These are phyloP conservation scores for Urocitellus parryii DNA, from an alignment of 2,113 vertebrate species.

Conservation along the genomic window DNA sequence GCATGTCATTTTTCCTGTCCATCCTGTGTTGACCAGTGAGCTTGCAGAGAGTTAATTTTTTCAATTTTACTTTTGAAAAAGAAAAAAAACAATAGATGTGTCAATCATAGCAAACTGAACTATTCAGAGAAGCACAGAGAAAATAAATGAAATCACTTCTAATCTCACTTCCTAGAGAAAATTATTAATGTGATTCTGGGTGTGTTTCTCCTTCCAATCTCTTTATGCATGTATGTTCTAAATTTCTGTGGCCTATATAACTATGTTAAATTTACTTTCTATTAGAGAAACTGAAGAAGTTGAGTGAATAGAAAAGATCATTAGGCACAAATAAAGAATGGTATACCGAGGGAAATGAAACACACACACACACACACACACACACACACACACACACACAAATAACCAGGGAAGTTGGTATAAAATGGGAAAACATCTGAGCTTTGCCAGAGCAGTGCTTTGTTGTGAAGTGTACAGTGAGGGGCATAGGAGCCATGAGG, in stretches of 20 bases:
- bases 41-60: background rate
- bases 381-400: no score
- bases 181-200: background rate
- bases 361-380: no score
- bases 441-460: background rate
- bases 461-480: no score
- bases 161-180: background rate
- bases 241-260: background rate
- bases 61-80: background rate
- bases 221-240: background rate
- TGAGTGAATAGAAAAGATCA: background rate
- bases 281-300: background rate
- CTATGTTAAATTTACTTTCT: background rate
- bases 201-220: background rate
- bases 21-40: background rate
- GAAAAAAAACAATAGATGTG: background rate
- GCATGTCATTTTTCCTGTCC: background rate
- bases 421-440: background rate
- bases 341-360: background rate
- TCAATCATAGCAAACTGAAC: background rate
- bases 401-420: background rate
- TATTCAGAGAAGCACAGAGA: conserved; percentile 1
- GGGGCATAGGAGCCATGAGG: no score
- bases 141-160: background rate
- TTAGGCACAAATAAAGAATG: background rate